These are phyloP conservation scores for Propithecus coquereli DNA, from an alignment of 2,113 vertebrate genomes.

Conservation along the genomic window DNA sequence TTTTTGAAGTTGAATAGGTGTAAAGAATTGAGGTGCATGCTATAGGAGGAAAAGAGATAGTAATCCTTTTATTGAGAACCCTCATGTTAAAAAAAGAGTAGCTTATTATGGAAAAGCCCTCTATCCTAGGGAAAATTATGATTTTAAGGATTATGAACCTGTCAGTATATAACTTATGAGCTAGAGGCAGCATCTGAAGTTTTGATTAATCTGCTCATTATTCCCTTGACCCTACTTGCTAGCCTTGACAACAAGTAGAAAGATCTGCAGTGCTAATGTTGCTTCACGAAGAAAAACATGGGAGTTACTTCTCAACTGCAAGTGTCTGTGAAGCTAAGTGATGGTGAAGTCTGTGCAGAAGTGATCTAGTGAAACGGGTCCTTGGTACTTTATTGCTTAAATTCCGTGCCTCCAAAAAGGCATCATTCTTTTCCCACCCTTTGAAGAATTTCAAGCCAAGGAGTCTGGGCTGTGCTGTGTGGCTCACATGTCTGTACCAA, in stretches of 20 bases:
- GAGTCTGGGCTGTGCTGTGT: background rate
- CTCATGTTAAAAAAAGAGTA: slow-evolving; percentile 45
- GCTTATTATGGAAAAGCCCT: slow-evolving; percentile 54
- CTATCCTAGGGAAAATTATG: slow-evolving; percentile 64
- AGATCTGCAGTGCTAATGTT: background rate
- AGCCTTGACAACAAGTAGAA: slow-evolving; percentile 49
- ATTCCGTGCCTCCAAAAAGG: background rate
- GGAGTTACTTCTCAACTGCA: background rate
- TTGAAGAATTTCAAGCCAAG: background rate
- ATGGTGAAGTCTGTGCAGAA: background rate
- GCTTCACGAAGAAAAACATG: background rate
- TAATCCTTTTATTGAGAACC: slow-evolving; percentile 54
- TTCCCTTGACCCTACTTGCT: slow-evolving; percentile 56
- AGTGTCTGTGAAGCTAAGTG: background rate
- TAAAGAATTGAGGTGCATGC: slow-evolving; percentile 36
- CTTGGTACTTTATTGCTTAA: background rate
- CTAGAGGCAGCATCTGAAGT: slow-evolving; percentile 46
- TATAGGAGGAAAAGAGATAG: slow-evolving; percentile 31
- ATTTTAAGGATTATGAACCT: slow-evolving; percentile 72
- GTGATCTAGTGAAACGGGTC: background rate
- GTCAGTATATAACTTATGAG: slow-evolving; percentile 69
- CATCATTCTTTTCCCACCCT: background rate
- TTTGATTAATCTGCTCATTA: slow-evolving; percentile 76
- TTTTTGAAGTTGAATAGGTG: slow-evolving; percentile 46
- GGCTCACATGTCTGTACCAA: background rate